Evolutionary conservation across 2,888 invertebrate species (phyloP).

Genomic region (Eupithecia dodoneata): DNA sequence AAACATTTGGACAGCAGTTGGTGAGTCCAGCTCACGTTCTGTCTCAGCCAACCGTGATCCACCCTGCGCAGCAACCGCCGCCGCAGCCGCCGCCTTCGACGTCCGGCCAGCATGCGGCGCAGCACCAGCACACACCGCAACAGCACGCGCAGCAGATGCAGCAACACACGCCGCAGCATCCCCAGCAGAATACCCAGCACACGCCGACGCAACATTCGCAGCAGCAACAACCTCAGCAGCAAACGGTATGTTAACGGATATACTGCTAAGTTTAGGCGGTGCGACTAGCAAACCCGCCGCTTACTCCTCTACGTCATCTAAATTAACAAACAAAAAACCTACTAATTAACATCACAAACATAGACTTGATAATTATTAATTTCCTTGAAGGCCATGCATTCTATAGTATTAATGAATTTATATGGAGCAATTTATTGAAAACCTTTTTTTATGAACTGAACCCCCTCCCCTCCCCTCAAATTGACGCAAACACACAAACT

Average conservation of each 20-base stretch:
- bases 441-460: too few relatives aligned
- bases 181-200: slow-evolving; percentile 50
- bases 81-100: slow-evolving; percentile 76
- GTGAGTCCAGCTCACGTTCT: slow-evolving; percentile 77
- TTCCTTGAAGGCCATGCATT: too few relatives aligned
- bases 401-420: too few relatives aligned
- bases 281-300: not conserved
- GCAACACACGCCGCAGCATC: slow-evolving; percentile 56
- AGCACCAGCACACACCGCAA: slow-evolving; percentile 34
- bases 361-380: too few relatives aligned
- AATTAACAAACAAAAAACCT: too few relatives aligned
- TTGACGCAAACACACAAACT: too few relatives aligned
- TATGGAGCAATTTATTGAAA: too few relatives aligned
- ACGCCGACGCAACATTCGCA: slow-evolving; percentile 61
- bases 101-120: slow-evolving; percentile 47
- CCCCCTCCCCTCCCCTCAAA: too few relatives aligned
- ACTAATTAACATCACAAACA: too few relatives aligned
- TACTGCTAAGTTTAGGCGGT: not conserved
- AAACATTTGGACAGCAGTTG: slow-evolving; percentile 58
- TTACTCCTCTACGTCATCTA: not conserved
- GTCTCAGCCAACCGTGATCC: slow-evolving; percentile 78
- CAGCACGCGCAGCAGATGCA: slow-evolving; percentile 48
- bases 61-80: slow-evolving; percentile 78
- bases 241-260: slow-evolving; percentile 31
- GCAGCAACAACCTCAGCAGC: slow-evolving; percentile 59